Conservation (phyloP, 2,888 invertebrate genomes). For the Himalopsyche tibetana region DNA sequence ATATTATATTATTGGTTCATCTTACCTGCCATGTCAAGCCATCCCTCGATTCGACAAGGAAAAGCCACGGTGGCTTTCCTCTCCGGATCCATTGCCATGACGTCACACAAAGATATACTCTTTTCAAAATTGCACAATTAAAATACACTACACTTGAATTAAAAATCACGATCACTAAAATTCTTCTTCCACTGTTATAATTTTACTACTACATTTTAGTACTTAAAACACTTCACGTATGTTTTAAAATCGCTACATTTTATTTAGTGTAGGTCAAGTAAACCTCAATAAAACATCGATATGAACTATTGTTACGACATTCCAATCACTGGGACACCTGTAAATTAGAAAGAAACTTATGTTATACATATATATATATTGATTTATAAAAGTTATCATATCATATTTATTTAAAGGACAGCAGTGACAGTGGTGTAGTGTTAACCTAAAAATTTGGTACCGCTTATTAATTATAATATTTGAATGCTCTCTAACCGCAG, state of each 20-base stretch:
- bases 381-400: too few relatives aligned
- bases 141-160: conserved; percentile 1
- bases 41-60: conserved; percentile 78
- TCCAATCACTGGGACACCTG: too few relatives aligned
- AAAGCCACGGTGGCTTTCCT: conserved; percentile 70
- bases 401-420: too few relatives aligned
- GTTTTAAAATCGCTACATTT: too few relatives aligned
- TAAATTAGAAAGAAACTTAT: too few relatives aligned
- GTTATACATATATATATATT: too few relatives aligned
- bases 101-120: conserved; percentile 1
- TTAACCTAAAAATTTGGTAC: too few relatives aligned
- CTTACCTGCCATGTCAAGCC: conserved; percentile 78
- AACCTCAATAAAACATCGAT: neutral
- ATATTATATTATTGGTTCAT: neutral
- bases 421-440: too few relatives aligned
- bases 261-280: too few relatives aligned
- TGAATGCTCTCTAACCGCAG: too few relatives aligned
- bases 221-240: neutral
- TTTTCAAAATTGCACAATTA: neutral
- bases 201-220: neutral
- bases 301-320: neutral
- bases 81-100: neutral
- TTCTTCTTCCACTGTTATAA: neutral
- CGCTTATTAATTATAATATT: too few relatives aligned
- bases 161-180: conserved; percentile 13